Percentiles rank a stretch among this genome's conserved stretches.
These are phyloP conservation scores for Ceratotherium simum DNA, from an alignment of 2,113 vertebrate genomes.

Conservation along the genomic window DNA sequence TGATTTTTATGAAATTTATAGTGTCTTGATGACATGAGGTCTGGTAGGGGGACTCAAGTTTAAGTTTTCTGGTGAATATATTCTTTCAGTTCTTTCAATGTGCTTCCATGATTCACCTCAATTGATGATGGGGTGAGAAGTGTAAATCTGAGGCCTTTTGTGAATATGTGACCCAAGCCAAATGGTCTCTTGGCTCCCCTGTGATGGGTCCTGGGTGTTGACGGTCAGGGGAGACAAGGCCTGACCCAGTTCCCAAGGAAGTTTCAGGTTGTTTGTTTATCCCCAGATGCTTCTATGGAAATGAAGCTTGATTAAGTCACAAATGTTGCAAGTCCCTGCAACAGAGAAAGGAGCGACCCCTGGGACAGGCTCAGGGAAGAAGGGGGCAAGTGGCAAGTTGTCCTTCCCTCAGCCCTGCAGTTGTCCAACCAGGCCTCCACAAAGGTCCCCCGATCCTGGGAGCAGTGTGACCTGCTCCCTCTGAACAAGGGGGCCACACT, in stretches of 20 bases:
- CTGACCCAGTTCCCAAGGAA: background rate
- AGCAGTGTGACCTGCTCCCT: background rate
- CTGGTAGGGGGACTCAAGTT: background rate
- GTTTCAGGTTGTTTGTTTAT: background rate
- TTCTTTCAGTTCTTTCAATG: background rate
- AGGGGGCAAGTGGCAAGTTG: background rate
- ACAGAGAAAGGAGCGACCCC: background rate
- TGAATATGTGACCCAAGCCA: background rate
- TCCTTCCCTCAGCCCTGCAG: background rate
- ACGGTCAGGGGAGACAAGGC: background rate
- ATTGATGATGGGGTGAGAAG: background rate
- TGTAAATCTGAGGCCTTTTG: background rate
- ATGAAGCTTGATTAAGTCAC: background rate
- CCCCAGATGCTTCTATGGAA: background rate
- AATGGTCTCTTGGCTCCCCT: background rate
- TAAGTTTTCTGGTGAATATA: background rate
- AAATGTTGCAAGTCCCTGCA: background rate
- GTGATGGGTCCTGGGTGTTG: background rate
- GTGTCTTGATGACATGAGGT: background rate
- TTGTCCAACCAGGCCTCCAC: background rate
- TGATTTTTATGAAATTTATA: background rate
- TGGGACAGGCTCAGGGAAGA: background rate
- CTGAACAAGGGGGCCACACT: background rate
- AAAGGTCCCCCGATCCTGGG: background rate
- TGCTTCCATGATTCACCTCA: background rate